Evolutionary conservation across 2,888 invertebrate species (phyloP).

Genomic region (Lordiphosa andalusiaca): DNA sequence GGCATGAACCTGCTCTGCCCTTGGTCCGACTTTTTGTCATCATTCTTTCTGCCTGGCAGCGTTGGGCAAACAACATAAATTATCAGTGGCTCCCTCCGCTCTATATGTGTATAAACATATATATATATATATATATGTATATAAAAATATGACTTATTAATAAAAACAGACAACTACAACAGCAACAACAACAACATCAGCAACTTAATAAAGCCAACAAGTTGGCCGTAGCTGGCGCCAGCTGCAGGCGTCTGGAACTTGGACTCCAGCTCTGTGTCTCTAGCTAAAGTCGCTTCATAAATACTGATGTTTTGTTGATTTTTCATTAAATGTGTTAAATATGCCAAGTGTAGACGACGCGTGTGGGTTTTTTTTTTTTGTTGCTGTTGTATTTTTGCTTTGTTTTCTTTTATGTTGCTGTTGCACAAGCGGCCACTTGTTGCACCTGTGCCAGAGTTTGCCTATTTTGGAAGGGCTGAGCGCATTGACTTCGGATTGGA

Average conservation of each 20-base stretch:
- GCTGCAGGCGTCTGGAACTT: slow-evolving; percentile 15
- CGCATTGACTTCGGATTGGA: no score
- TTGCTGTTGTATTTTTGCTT: neutral
- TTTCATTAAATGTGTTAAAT: slow-evolving; percentile 73
- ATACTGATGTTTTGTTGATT: slow-evolving; percentile 71
- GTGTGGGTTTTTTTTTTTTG: slow-evolving; percentile 60
- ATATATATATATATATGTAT: slow-evolving; percentile 36
- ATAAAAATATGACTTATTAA: slow-evolving; percentile 76
- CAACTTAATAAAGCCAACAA: slow-evolving; percentile 72
- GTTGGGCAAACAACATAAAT: slow-evolving; percentile 57
- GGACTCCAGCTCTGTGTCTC: slow-evolving; percentile 25
- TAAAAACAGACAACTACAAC: slow-evolving; percentile 64
- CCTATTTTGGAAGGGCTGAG: no score
- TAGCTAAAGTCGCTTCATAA: slow-evolving; percentile 48
- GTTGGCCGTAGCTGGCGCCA: slow-evolving; percentile 46
- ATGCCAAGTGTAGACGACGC: slow-evolving; percentile 64
- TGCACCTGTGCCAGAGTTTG: slow-evolving; percentile 13
- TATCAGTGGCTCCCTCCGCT: slow-evolving; percentile 33
- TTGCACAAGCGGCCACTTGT: slow-evolving; percentile 40
- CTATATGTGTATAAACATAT: no score
- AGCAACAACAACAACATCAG: slow-evolving; percentile 37
- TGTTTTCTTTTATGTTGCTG: slow-evolving; percentile 3
- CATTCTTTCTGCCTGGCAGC: slow-evolving; percentile 18
- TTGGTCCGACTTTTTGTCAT: slow-evolving; percentile 62
- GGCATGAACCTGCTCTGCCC: slow-evolving; percentile 25